phyloP scores from a whole-genome alignment of 1,140 invertebrate genomes.

The Sinonovacula constricta region DNA sequence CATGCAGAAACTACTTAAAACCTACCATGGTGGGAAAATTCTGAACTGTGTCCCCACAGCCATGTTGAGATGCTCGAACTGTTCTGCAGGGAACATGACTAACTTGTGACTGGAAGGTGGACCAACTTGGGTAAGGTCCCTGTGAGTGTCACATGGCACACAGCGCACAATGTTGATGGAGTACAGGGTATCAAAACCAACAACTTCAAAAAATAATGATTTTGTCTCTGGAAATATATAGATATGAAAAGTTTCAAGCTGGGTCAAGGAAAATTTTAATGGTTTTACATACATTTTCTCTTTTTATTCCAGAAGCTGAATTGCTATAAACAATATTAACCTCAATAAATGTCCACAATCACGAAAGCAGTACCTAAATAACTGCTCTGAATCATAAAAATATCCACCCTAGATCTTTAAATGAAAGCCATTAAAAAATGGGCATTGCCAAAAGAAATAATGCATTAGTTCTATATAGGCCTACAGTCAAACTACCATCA shows the following conservation, averaged over 20 bases:
- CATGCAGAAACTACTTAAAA: no score
- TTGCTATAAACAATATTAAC: neutral
- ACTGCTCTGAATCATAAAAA: neutral
- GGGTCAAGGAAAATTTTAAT: no score
- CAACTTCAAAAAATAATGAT: conserved; percentile 11
- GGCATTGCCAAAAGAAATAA: no score
- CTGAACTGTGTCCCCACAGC: conserved; percentile 25
- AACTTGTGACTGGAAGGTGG: neutral
- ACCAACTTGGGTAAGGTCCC: neutral
- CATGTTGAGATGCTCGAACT: conserved; percentile 28
- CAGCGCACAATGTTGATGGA: conserved; percentile 28
- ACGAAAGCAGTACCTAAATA: neutral
- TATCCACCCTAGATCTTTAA: neutral
- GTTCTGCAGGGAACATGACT: conserved; percentile 34
- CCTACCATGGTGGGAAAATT: conserved; percentile 46
- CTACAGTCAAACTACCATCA: no score
- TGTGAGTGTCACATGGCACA: neutral
- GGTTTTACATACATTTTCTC: no score
- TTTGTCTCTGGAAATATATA: conserved; percentile 35
- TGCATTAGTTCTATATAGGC: no score
- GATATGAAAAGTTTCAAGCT: no score
- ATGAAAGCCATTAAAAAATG: no score
- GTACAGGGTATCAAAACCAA: conserved; percentile 22
- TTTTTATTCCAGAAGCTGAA: neutral
- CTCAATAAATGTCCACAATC: neutral